Base-by-base conservation (phyloP, 2,113 vertebrate genomes). In the Paradisaea rubra region DNA sequence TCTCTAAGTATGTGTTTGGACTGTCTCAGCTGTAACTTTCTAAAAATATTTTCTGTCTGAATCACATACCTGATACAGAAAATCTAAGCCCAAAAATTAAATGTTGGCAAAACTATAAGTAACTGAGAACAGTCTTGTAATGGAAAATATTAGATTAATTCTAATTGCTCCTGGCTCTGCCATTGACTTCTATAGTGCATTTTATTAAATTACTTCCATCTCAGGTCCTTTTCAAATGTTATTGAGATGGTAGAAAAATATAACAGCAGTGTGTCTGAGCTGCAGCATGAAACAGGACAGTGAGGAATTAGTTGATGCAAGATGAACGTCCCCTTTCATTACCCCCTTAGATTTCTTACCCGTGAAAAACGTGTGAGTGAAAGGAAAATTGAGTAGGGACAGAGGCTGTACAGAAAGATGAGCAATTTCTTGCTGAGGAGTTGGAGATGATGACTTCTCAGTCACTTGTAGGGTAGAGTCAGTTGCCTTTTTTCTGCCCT, bases 21-120 rank as follows among this genome's bases (percentile, higher is more conserved):
- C 60, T 81, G 27, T 84, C 65, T 86, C 49, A 68, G 50, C 54
- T 77, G 47, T 83, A 92, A 77, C 80, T 86, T 92, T 88, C 72
- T 81, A 78, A 94, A 95, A 96, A 88, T 96, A 81, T 74, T 95
- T 95, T 88, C 60, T 92, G 24, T 77, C 82, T 90, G 59, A 90
- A 63, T 86, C 69, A 45, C 44, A 52, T 88, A 93, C 60, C 72
- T 90, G 83, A 57, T 92, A 84, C 37, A 69, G 65, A 88, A 93
- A 86, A 83, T 74, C 47, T 88, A 86, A 86, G 64, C 33, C 64
- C 64, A 71, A 71, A 92, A 90, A 88, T 93, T 91, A 79, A 91
- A 92, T n/a, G 17, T 68, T 94, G 94, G 80, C 91, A 92, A 78
- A 91, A 63, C 39, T 88, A 1, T 54, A 91, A 86, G 68, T 80